phyloP scores from a whole-genome alignment of 35 echinoderm and acorn worm species.

The Stichopus chloronotus region DNA sequence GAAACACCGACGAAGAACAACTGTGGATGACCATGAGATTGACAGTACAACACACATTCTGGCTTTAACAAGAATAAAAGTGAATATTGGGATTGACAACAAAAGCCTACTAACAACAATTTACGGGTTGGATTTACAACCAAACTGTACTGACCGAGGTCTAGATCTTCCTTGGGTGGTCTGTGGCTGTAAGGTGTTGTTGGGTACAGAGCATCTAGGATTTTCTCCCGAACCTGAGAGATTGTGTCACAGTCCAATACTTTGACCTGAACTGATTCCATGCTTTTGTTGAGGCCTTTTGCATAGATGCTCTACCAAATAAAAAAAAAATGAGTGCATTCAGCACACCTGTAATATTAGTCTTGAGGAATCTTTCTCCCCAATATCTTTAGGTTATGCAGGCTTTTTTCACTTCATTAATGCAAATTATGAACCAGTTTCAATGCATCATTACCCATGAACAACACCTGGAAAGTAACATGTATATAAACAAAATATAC shows the following conservation, averaged over 20 bases:
- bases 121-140: too few species aligned
- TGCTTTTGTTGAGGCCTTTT: conserved; percentile 76
- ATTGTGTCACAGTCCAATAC: conserved; percentile 93
- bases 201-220: conserved; percentile 92
- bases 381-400: neutral
- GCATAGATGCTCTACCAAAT: conserved; percentile 80
- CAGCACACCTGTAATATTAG: neutral
- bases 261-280: conserved; percentile 80
- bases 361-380: neutral
- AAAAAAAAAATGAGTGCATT: too few species aligned
- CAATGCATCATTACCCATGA: too few species aligned
- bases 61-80: too few species aligned
- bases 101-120: too few species aligned
- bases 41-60: too few species aligned
- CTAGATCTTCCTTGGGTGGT: conserved; percentile 84
- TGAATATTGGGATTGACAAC: too few species aligned
- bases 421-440: too few species aligned
- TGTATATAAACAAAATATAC: too few species aligned
- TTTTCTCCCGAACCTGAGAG: conserved; percentile 90
- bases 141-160: conserved; percentile 71
- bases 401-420: neutral
- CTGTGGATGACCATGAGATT: too few species aligned
- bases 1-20: too few species aligned
- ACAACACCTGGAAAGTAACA: too few species aligned
- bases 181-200: conserved; percentile 83